Percentiles rank a stretch among this genome's conserved stretches.
Evolutionary conservation across 2,113 vertebrate species (phyloP).

Genomic region (Nerophis ophidion): DNA sequence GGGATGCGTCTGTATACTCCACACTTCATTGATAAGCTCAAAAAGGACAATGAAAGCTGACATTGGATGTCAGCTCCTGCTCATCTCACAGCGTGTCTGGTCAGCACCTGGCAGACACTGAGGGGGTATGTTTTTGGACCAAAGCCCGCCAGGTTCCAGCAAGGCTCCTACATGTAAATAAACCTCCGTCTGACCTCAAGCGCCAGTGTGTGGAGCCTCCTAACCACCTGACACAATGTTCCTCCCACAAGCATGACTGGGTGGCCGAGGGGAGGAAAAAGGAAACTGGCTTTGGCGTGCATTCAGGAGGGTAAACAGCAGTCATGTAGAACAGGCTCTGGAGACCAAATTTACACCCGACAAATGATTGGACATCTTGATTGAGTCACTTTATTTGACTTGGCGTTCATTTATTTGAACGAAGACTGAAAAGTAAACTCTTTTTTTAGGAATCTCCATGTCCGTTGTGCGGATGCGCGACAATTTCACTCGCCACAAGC

Average conservation of each 20-base stretch:
- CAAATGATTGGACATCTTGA: conserved; percentile 6
- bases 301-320: conserved; percentile 29
- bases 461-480: neutral
- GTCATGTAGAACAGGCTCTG: neutral
- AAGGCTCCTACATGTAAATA: conserved; percentile 56
- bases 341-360: conserved; percentile 1
- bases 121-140: conserved; percentile 61
- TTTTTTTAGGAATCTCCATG: neutral
- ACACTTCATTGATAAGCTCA: conserved; percentile 17
- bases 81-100: conserved; percentile 34
- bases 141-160: conserved; percentile 39
- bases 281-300: conserved; percentile 1
- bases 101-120: conserved; percentile 54
- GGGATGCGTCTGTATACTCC: neutral
- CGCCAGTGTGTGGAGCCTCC: conserved; percentile 40
- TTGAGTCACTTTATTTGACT: conserved; percentile 6
- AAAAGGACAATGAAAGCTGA: conserved; percentile 16
- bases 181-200: conserved; percentile 64
- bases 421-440: conserved; percentile 3
- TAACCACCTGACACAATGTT: conserved; percentile 45
- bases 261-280: conserved; percentile 38
- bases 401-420: conserved; percentile 8
- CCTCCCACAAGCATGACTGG: conserved; percentile 42
- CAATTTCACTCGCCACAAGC: neutral
- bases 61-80: conserved; percentile 24